Conservation (phyloP, 64 coral and sea anemone species). For the Astreopora myriophthalma region DNA sequence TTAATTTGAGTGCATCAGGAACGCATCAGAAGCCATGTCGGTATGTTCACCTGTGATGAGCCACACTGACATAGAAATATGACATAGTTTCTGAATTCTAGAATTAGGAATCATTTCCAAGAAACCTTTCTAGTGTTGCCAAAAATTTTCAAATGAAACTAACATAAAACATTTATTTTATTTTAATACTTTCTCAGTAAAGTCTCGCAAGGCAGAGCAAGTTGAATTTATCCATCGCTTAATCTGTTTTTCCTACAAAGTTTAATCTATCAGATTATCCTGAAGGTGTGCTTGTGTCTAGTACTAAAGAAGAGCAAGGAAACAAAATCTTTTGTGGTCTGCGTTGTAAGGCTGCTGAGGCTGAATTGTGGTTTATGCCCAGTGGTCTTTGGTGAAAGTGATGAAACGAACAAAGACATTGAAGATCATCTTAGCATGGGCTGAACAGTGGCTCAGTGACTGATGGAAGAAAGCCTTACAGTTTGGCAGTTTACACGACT, state of each 20-base stretch:
- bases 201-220: too few relatives aligned
- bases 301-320: slow-evolving; percentile 1
- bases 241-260: not conserved
- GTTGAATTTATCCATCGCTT: too few relatives aligned
- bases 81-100: not conserved
- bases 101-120: not conserved
- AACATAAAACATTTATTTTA: not conserved
- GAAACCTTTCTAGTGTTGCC: not conserved
- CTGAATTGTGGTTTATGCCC: not conserved
- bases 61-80: not conserved
- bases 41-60: not conserved
- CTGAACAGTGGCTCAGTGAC: not conserved
- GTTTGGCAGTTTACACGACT: not conserved
- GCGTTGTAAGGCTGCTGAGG: not conserved
- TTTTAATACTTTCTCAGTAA: too few relatives aligned
- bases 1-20: not conserved
- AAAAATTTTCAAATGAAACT: not conserved
- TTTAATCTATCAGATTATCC: not conserved
- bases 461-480: not conserved
- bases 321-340: not conserved
- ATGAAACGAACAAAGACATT: not conserved
- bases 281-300: not conserved
- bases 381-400: not conserved
- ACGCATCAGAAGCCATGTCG: not conserved
- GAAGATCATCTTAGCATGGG: not conserved